Base-by-base conservation (phyloP, 2,797 vertebrate species). In the Gambusia yucatana region DNA sequence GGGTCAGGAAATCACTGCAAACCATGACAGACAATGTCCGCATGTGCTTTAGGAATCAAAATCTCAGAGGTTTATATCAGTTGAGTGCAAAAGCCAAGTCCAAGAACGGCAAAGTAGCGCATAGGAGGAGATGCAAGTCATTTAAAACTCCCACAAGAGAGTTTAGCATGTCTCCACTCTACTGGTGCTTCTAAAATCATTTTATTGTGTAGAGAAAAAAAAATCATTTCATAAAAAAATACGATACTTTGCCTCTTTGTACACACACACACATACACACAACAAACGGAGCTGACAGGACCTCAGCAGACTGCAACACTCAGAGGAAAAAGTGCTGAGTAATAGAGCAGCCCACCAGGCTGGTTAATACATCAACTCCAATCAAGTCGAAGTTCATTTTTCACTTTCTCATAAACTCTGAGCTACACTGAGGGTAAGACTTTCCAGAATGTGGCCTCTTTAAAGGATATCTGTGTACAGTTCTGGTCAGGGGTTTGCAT, bases 361-460 rank as follows among this genome's bases (percentile, higher is more conserved):
- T 69, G 65, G 22, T 69, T 69, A 43, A 69, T 69, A 69, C 39
- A 69, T 69, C 65, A 69, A n/a, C 65, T 69, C 65, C 39, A 69
- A 69, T 69, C 65, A 69, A 69, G 20, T 39, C 8, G 17, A 65
- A 65, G 39, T 69, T 69, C 39, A 11, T 25, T 69, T 69, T 69
- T 69, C 36, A 69, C 65, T 69, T 69, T 69, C 39, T 69, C 65
- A 69, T 69, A 69, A 69, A 69, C 65, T 69, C 39, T 69, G 65
- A 69, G 36, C 65, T 65, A 36, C 61, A 65, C 61, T 20, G 61
- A 65, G 61, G 7, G 61, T 65, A 36, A 65, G 61, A 65, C 65
- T 41, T 69, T 69, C 39, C 65, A 41, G 39, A 69, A n/a, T 69
- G 65, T 69, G 65, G 65, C 39, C 63, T 69, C 39, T 69, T 69